Base-by-base conservation (phyloP, 2,113 vertebrate genomes). In the Sinocyclocheilus rhinocerous region DNA sequence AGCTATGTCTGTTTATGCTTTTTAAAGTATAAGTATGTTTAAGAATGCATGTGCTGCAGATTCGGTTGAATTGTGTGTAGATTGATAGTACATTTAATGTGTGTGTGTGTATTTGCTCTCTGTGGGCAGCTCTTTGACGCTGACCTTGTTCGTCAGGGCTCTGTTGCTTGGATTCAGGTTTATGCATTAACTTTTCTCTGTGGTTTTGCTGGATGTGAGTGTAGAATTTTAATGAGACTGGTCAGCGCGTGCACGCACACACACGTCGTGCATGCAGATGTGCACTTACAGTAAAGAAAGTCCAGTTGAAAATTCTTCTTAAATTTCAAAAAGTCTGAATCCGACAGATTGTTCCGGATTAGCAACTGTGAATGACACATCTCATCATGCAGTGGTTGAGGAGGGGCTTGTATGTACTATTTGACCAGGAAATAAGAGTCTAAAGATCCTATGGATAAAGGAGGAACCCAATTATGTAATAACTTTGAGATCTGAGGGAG, bases 71-170 rank as follows among this genome's bases (percentile, higher is more conserved):
- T 85, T 22, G 57, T 77, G 52, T 36, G 70, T 59, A 29, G 48
- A 63, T 33, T 33, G 29, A 33, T 33, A 33, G 29, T 33, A 33
- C 29, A 33, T 33, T 33, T 33, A 33, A 33, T 33, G 16, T 26
- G 29, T 6, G 45, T 76, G 70, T 85, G 70, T 78, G 22, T 48
- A n/a, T 20, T 9, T 52, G 88, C 76, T 72, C 50, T 22, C 48
- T 69, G 20, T 20, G 26, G 83, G 63, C 29, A 1, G 12, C 83
- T 85, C 72, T 12, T 65, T 77, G 24, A 29, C 39, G n/a, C 61
- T 85, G 85, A 91, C 90, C 91, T 91, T 92, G 89, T 91, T 85
- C 67, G 63, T 86, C 80, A 90, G 87, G 87, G 85, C 79, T 29
- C 90, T 70, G 84, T 81, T 65, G 84, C 81, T 87, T 81, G 4